Conservation (phyloP, 2,888 invertebrate genomes). For the Hoplodrina ambigua region DNA sequence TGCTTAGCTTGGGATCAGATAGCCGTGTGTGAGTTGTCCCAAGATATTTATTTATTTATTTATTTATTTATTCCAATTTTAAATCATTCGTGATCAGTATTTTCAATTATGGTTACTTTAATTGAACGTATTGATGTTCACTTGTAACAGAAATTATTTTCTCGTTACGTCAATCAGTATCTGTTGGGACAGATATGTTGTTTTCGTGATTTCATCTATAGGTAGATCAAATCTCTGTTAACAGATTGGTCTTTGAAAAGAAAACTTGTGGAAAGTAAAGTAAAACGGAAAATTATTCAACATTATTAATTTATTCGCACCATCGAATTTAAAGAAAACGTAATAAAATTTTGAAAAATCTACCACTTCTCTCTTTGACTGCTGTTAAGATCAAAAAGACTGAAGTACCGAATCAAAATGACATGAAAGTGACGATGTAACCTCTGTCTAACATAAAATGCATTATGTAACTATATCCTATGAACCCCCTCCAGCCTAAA, state of each 20-base stretch:
- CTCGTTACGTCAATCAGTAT: not conserved
- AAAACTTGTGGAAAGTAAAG: no score
- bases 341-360: no score
- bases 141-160: slow-evolving; percentile 5
- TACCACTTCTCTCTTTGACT: no score
- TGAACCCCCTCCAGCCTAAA: not conserved
- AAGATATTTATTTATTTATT: no score
- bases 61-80: no score
- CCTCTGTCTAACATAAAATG: not conserved
- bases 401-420: not conserved
- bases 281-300: no score
- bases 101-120: not conserved
- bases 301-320: no score
- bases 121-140: slow-evolving; percentile 1
- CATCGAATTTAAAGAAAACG: no score
- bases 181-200: not conserved
- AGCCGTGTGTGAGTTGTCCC: no score
- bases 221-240: not conserved
- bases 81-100: slow-evolving; percentile 27
- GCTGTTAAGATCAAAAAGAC: no score
- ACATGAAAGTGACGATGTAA: not conserved
- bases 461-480: slow-evolving; percentile 9
- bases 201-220: not conserved
- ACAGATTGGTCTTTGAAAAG: not conserved
- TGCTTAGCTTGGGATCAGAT: no score